These are phyloP conservation scores for Chirona hameri DNA, from an alignment of 2,888 invertebrate species.

Conservation along the genomic window DNA sequence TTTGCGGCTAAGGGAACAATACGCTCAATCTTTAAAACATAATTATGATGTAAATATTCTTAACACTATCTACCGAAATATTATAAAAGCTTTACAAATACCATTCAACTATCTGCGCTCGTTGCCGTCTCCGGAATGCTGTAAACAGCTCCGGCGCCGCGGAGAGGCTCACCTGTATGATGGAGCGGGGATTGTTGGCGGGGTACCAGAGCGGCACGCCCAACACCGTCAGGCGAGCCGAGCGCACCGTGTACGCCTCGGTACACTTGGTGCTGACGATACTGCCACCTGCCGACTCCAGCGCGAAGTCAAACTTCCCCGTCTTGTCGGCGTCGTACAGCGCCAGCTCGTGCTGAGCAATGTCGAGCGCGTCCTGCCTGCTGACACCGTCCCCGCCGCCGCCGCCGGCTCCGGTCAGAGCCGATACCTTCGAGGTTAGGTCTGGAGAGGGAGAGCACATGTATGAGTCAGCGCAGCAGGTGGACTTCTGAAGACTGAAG, in stretches of 20 bases:
- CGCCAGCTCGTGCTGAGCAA: conserved; percentile 48
- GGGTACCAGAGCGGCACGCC: conserved; percentile 85
- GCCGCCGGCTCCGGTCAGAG: neutral
- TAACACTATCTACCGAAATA: too few species aligned
- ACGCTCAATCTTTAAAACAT: too few species aligned
- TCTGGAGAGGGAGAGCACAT: neutral
- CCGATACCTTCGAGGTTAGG: neutral
- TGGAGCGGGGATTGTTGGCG: conserved; percentile 74
- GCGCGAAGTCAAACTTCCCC: conserved; percentile 87
- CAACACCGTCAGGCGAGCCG: conserved; percentile 53
- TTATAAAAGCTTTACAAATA: too few species aligned
- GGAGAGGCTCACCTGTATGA: conserved; percentile 66
- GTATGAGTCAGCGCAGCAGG: too few species aligned
- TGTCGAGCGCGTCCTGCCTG: conserved; percentile 36
- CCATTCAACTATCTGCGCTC: too few species aligned
- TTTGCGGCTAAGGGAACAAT: too few species aligned
- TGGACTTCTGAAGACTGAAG: too few species aligned
- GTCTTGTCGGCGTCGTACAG: conserved; percentile 93
- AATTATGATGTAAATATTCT: too few species aligned
- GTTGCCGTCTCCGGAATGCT: too few species aligned
- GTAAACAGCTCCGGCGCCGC: too few species aligned
- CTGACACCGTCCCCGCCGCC: neutral
- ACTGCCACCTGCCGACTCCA: conserved; percentile 87
- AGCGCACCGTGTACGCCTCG: conserved; percentile 56
- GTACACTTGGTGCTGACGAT: conserved; percentile 84